These are phyloP conservation scores for Pantherophis alleghaniensis DNA, from an alignment of 2,797 vertebrate genomes.

Conservation along the genomic window DNA sequence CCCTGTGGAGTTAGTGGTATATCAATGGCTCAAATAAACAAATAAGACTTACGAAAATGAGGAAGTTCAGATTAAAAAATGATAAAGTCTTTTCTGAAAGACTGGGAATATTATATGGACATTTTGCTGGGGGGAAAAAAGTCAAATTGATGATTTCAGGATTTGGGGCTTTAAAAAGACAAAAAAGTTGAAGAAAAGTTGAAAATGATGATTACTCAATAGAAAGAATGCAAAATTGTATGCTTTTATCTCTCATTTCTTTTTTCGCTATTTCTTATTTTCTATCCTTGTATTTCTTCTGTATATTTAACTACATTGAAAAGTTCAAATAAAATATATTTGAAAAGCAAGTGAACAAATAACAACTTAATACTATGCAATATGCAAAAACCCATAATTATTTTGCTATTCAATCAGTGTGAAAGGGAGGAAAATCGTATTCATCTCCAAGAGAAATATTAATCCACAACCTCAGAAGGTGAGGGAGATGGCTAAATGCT, in stretches of 20 bases:
- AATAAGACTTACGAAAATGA: neutral
- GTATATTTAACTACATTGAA: neutral
- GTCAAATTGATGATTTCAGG: neutral
- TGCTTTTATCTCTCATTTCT: neutral
- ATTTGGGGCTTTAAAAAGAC: neutral
- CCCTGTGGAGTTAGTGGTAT: neutral
- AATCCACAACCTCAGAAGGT: neutral
- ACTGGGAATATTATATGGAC: neutral
- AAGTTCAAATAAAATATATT: neutral
- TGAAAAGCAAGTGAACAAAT: neutral
- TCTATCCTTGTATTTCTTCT: neutral
- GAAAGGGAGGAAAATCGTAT: neutral
- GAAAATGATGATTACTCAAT: neutral
- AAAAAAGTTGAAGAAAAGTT: neutral
- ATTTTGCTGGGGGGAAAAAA: neutral
- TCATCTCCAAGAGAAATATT: neutral
- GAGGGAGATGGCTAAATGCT: neutral
- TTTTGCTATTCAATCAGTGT: neutral
- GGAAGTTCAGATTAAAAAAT: neutral
- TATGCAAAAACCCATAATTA: neutral
- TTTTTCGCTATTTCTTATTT: neutral
- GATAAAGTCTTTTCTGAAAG: neutral
- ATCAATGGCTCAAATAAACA: neutral
- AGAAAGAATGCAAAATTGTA: neutral
- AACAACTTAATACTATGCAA: neutral